Evolutionary conservation across 2,888 invertebrate species (phyloP).

Genomic region (Nemapogon koenigi): DNA sequence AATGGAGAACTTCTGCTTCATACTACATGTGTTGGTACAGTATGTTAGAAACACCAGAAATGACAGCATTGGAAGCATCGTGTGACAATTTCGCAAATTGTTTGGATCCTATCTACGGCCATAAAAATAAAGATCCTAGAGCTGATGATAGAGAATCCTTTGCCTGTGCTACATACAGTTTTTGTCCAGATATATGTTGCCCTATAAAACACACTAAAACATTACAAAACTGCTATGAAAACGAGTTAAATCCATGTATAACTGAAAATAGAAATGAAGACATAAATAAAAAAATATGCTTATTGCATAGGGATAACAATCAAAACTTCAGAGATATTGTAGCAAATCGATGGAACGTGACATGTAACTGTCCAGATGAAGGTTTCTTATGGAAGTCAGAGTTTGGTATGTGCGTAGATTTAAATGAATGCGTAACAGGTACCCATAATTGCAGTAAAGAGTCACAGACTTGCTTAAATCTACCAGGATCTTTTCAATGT

Average conservation of each 20-base stretch:
- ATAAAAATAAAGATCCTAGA: constrained; percentile 59
- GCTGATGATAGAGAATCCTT: constrained; percentile 60
- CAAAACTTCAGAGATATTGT: constrained; percentile 49
- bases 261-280: constrained; percentile 25
- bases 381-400: constrained; percentile 66
- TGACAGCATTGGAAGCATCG: constrained; percentile 57
- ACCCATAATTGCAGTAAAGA: constrained; percentile 38
- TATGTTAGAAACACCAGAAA: constrained; percentile 54
- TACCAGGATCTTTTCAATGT: constrained; percentile 54
- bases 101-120: constrained; percentile 39
- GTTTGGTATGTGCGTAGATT: constrained; percentile 68
- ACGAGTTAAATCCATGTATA: constrained; percentile 58
- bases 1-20: constrained; percentile 68
- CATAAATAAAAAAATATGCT: constrained; percentile 23
- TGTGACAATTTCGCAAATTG: constrained; percentile 71
- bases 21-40: constrained; percentile 75
- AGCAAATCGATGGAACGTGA: constrained; percentile 66
- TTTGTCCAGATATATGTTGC: constrained; percentile 73
- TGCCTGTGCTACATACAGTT: constrained; percentile 68
- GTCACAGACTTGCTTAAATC: constrained; percentile 63
- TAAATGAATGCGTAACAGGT: constrained; percentile 61
- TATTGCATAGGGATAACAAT: constrained; percentile 38
- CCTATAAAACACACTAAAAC: constrained; percentile 47
- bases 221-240: constrained; percentile 43
- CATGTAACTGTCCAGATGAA: constrained; percentile 54